phyloP scores from a whole-genome alignment of 2,797 vertebrate genomes.

The Alosa sapidissima region DNA sequence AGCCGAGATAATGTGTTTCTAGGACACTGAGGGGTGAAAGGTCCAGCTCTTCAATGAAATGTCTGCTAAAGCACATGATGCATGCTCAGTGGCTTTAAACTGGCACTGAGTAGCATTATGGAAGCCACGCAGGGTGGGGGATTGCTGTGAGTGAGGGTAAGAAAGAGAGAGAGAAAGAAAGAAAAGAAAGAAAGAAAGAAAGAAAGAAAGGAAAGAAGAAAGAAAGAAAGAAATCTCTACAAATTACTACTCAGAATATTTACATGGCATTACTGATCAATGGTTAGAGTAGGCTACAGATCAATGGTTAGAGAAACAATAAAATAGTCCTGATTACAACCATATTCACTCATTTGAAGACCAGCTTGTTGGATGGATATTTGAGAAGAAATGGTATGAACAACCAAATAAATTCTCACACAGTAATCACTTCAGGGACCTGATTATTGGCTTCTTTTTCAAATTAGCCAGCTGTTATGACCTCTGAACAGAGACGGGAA shows the following conservation, averaged over 20 bases:
- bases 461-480: conserved; percentile 38
- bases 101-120: conserved; percentile 17
- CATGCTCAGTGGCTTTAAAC: conserved; percentile 31
- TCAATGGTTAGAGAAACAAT: neutral
- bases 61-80: conserved; percentile 28
- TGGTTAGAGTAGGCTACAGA: neutral
- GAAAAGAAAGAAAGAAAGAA: neutral
- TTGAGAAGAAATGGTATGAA: neutral
- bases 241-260: neutral
- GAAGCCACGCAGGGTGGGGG: neutral
- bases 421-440: conserved; percentile 20
- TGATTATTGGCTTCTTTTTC: conserved; percentile 47
- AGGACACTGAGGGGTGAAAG: conserved; percentile 48
- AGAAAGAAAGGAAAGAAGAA: neutral
- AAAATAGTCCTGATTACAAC: neutral
- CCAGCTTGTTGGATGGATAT: neutral
- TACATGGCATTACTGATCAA: neutral
- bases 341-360: neutral
- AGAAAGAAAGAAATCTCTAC: neutral
- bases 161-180: neutral
- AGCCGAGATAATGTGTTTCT: conserved; percentile 18
- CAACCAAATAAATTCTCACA: neutral
- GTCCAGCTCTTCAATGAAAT: conserved; percentile 40
- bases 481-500: conserved; percentile 45
- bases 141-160: neutral